Evolutionary conservation across 2,888 invertebrate species (phyloP), one percentile per base, ranked within the genome.

Genomic region (Timema podura): DNA sequence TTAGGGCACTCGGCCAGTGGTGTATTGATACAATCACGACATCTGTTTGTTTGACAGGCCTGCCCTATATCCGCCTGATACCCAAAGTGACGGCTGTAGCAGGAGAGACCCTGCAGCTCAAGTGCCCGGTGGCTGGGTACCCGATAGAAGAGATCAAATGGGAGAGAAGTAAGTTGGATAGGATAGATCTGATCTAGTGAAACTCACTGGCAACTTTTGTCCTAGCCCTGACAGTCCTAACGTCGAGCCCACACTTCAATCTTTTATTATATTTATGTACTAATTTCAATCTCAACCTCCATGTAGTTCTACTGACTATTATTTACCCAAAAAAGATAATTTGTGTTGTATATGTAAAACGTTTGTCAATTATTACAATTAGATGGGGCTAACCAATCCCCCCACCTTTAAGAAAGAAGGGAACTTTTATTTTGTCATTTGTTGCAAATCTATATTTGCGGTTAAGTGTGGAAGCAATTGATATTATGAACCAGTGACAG

Each of bases 61-160:
- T 89, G 77, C 93, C 92, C 5, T 91, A 90, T 79, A 91, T 93
- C 75, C 86, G 92, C 64, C 85, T 90, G 72, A 91, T 93, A 80
- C 89, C 89, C 48, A 92, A 92, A 82, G 89, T 92, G 76, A 92
- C 92, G 46, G 92, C 91, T 6, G 91, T 92, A 11, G 91, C 91
- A 9, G 91, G 91, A 65, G 90, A 91, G 80, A 87, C 87, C 71
- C 83, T 92, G 75, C 86, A 87, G 68, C 83, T 93, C 71, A 89
- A 90, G 80, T 93, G 93, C 81, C 92, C 92, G 30, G 92, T 92
- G 47, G 91, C 92, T 30, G 93, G 93, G 44, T 92, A 90, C 81
- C 92, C 93, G 45, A 90, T 92, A 74, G 89, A 91, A 77, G 88
- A 90, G 77, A 89, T 92, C 77, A 88, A 89, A 73, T 93, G 93